Conservation (phyloP, 2,113 vertebrate genomes). For the Sorex fumeus region DNA sequence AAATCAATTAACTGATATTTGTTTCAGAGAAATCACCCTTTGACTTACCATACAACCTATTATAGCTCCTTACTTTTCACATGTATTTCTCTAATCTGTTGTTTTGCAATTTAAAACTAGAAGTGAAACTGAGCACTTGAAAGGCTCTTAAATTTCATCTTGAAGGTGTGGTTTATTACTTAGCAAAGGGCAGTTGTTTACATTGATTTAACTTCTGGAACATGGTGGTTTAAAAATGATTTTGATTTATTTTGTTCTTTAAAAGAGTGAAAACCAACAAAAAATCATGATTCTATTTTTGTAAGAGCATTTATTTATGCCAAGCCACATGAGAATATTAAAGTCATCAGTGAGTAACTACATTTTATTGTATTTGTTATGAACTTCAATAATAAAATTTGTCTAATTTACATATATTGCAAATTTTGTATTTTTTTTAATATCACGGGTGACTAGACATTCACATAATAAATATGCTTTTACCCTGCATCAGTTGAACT, state of each 20-base stretch:
- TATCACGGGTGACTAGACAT: constrained; percentile 77
- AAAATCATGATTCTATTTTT: constrained; percentile 48
- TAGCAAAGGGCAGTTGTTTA: neutral
- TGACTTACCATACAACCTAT: neutral
- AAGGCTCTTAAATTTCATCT: neutral
- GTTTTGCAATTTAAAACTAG: neutral
- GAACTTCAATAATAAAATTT: constrained; percentile 73
- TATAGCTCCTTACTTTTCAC: neutral
- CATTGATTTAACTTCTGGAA: neutral
- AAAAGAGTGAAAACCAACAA: constrained; percentile 56
- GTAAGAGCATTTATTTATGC: constrained; percentile 60
- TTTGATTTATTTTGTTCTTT: constrained; percentile 51
- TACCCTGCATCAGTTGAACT: constrained; percentile 81
- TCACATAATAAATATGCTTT: constrained; percentile 81
- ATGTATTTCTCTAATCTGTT: neutral
- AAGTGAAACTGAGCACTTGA: neutral
- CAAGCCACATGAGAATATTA: constrained; percentile 68
- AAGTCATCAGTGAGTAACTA: constrained; percentile 66
- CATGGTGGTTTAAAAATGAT: neutral
- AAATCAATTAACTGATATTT: neutral
- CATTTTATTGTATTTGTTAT: constrained; percentile 66
- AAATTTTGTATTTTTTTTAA: constrained; percentile 78
- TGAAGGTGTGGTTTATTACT: neutral
- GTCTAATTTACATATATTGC: constrained; percentile 77
- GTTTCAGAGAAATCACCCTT: constrained; percentile 5